Evolutionary conservation across 2,888 invertebrate genomes (phyloP), one percentile per base, ranked within the genome.

Genomic region (Catocala nupta): DNA sequence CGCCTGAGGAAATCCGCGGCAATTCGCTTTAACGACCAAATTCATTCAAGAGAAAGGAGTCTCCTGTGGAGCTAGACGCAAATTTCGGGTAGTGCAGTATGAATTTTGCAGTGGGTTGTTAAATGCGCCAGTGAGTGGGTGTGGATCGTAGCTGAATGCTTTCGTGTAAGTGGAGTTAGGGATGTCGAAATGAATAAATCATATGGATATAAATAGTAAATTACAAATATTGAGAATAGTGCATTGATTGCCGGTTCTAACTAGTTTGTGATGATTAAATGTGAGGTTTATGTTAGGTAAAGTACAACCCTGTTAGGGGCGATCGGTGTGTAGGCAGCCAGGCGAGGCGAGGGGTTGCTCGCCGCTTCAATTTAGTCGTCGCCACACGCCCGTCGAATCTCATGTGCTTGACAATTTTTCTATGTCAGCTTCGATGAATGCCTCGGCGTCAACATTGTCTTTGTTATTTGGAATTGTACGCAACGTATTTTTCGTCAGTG

Each of bases 321-420:
- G 56, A 69, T 60, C 68, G 66, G 55, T 59, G 53, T 52, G 61
- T 44, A 65, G 55, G 71, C 80, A 82, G 76, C 61, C 73, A 75
- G 73, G 75, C 80, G 78, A 74, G 59, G 73, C 76, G 71, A 63
- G 67, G 58, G 65, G 68, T 67, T 71, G 71, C 66, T 64, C 71
- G 70, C 66, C 78, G 77, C 72, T 85, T 80, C 84, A 81, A 86
- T 86, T 86, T 83, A 79, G 70, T 71, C 70, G 69, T 77, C 61
- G 74, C 73, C 71, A 51, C 70, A 70, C 69, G 57, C 69, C 56
- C 65, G 63, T 71, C 73, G 63, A 70, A 70, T 65, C 65, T 65
- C 68, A 67, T 71, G 66, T 68, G 66, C 63, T 72, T 69, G 71
- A 71, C 70, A 74, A 81, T 80, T 80, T 81, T 76, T 75, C 78